Evolutionary conservation across 2,888 invertebrate genomes (phyloP), one percentile per base, ranked within the genome.

Genomic region (Tachystola acroxantha): DNA sequence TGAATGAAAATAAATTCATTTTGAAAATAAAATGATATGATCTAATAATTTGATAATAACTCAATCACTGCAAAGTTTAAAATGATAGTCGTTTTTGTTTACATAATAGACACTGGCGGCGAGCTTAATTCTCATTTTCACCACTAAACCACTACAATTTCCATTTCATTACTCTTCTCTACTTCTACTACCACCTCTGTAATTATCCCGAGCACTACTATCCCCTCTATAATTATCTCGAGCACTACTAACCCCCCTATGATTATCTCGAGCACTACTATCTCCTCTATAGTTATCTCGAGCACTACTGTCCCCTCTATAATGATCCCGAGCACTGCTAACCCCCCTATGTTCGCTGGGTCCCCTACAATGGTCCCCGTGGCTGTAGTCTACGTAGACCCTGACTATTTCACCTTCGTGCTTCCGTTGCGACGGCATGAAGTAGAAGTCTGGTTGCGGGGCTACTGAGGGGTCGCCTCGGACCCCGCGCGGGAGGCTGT

Each of bases 391-490:
- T 1, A 78, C 78, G 40, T 68, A 77, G 1, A 77, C 77, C 40
- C 69, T 64, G 40, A 76, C 69, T 29, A 74, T 63, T 88, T 96
- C 96, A 53, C 96, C 96, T 60, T 96, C 96, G 79, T 96, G 96
- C 77, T 96, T 96, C 46, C 97, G 85, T 70, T 97, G 97, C 44
- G 95, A 95, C 30, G 96, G 96, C 96, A 97, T 96, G 76, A 96
- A 97, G 81, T 97, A 97, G 81, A 96, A 96, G 80, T 97, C 96
- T 0, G 96, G 93, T 56, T 93, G 92, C 46, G 91, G 71, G 10
- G 86, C 34, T 45, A 40, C 38, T 43, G 39, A 11, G 47, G 46
- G 22, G 40, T 33, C 4, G 32, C 88, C 77, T 9, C 88, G 87
- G 72, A 51, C 50, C 11, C 51, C 53, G 10, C 95, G 89, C 0